Conservation (phyloP, 2,888 invertebrate genomes). For the Metellina segmentata region DNA sequence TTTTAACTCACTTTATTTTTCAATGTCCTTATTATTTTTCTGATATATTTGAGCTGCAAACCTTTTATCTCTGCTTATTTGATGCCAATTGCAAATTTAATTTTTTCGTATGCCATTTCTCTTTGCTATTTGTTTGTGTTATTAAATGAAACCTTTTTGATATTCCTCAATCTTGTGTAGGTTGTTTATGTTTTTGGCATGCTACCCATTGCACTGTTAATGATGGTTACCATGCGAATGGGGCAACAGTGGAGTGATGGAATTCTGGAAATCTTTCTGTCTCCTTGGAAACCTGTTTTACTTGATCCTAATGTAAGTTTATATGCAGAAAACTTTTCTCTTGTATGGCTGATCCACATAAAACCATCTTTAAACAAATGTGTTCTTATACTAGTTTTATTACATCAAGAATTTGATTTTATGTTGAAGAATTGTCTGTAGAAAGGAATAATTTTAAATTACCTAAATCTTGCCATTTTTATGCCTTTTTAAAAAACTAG, state of each 20-base stretch:
- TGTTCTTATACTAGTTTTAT: no score
- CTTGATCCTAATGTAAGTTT: slow-evolving; percentile 82
- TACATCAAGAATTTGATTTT: no score
- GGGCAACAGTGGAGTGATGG: slow-evolving; percentile 78
- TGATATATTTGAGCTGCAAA: background rate
- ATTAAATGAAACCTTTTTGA: background rate
- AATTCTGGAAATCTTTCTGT: slow-evolving; percentile 72
- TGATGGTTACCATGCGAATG: slow-evolving; percentile 82
- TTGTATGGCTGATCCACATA: background rate
- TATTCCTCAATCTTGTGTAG: slow-evolving; percentile 40
- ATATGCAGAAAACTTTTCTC: background rate
- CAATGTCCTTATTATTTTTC: no score
- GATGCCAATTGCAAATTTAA: background rate
- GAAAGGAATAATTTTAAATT: no score
- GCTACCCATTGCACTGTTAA: slow-evolving; percentile 88
- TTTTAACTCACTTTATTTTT: background rate
- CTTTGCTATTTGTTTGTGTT: background rate
- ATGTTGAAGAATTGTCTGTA: no score
- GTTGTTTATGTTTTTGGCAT: slow-evolving; percentile 90
- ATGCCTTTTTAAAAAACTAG: no score
- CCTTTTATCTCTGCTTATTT: background rate
- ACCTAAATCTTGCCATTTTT: no score
- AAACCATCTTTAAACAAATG: background rate
- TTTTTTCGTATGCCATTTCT: background rate
- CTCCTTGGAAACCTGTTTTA: slow-evolving; percentile 74